Percentiles rank a stretch among this genome's conserved stretches.
Conservation (phyloP, 2,113 vertebrate genomes). For the Tichodroma muraria region DNA sequence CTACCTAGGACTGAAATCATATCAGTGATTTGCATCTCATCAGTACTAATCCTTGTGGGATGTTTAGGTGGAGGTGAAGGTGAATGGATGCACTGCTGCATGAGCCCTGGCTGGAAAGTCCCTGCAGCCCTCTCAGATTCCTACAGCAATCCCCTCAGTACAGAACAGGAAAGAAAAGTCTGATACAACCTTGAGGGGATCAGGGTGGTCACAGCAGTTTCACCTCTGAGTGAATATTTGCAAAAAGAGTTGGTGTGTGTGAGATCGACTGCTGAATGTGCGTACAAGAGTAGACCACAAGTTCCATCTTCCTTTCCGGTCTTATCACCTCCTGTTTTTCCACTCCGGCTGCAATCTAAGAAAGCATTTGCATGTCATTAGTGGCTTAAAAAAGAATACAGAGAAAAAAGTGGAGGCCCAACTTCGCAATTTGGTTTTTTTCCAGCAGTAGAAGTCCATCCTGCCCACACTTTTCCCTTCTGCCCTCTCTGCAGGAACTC, state of each 20-base stretch:
- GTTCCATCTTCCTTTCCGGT: conserved; percentile 56
- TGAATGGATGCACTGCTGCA: not conserved
- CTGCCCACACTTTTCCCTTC: conserved; percentile 40
- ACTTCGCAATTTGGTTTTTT: not conserved
- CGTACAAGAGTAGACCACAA: not conserved
- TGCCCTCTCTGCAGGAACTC: not conserved
- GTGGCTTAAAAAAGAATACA: not conserved
- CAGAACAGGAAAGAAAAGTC: not conserved
- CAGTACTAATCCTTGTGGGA: not conserved
- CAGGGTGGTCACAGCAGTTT: not conserved
- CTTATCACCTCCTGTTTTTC: conserved; percentile 24
- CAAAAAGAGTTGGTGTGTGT: not conserved
- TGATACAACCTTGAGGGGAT: not conserved
- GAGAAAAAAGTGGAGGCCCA: not conserved
- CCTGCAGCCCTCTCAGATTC: not conserved
- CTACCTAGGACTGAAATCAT: not conserved
- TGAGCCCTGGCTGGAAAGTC: not conserved
- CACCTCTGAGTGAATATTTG: not conserved
- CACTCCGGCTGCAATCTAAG: conserved; percentile 58
- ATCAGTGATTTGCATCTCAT: not conserved
- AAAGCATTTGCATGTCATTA: conserved; percentile 25
- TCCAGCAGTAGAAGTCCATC: not conserved
- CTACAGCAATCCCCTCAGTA: not conserved
- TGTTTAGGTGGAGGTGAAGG: not conserved
- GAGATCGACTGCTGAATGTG: not conserved